Evolutionary conservation across 2,113 vertebrate genomes (phyloP).

Genomic region (Strix uralensis): DNA sequence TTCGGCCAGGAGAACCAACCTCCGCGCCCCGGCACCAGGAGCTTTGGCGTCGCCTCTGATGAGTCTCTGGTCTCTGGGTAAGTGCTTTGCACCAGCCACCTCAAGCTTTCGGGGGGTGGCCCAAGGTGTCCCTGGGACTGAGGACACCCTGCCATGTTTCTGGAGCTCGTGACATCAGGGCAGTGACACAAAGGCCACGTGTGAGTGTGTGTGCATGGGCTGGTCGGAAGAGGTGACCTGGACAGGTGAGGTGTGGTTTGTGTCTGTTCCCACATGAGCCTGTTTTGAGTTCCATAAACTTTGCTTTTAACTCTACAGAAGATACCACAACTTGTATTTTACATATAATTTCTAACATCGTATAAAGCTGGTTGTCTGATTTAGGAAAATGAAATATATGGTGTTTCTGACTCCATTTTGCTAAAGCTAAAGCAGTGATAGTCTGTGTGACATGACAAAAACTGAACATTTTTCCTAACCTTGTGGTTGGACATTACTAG

Average conservation of each 20-base stretch:
- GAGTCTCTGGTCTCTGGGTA: not conserved
- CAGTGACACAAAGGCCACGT: not conserved
- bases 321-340: not conserved
- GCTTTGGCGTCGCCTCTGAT: not conserved
- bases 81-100: not conserved
- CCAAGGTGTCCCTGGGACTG: fast-evolving
- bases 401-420: not conserved
- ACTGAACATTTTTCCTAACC: not conserved
- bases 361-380: not conserved
- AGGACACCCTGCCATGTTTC: fast-evolving
- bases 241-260: too few species aligned
- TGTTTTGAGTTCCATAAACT: not conserved
- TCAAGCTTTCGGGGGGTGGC: not conserved
- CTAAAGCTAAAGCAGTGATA: not conserved
- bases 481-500: not conserved
- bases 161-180: not conserved
- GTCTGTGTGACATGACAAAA: not conserved
- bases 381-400: not conserved
- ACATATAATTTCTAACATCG: not conserved
- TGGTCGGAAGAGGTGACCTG: not conserved
- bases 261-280: too few species aligned
- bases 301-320: not conserved
- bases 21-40: not conserved
- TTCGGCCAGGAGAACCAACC: not conserved
- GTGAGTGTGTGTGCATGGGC: fast-evolving